Conservation (phyloP, 1,140 invertebrate genomes). For the Nylanderia fulva region DNA sequence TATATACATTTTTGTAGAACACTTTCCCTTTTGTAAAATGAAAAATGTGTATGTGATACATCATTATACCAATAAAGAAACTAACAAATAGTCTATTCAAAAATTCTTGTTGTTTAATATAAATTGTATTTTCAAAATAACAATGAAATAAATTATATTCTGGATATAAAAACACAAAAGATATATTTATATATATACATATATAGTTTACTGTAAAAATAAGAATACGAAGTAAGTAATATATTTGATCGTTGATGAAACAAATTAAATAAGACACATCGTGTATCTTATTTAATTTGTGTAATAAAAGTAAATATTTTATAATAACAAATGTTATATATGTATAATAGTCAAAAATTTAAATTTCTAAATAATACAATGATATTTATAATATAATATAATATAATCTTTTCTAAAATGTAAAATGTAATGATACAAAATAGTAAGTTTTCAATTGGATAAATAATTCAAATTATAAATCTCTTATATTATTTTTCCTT, state of each 20-base stretch:
- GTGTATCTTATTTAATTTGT: too few relatives aligned
- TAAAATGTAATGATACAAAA: slow-evolving; percentile 63
- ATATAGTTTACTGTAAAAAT: slow-evolving; percentile 71
- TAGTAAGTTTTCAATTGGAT: slow-evolving; percentile 29
- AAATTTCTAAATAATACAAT: slow-evolving; percentile 37
- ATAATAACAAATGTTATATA: slow-evolving; percentile 23
- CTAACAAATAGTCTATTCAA: slow-evolving; percentile 37
- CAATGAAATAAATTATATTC: slow-evolving; percentile 53
- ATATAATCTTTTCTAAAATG: background rate
- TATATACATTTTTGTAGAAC: background rate
- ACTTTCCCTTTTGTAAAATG: slow-evolving; percentile 34
- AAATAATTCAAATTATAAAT: slow-evolving; percentile 31
- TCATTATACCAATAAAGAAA: slow-evolving; percentile 17
- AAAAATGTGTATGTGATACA: slow-evolving; percentile 30
- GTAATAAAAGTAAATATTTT: slow-evolving; percentile 52
- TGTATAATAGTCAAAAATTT: background rate
- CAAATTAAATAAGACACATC: slow-evolving; percentile 35
- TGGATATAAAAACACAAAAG: slow-evolving; percentile 66
- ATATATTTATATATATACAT: slow-evolving; percentile 68
- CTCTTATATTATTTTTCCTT: background rate
- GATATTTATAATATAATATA: slow-evolving; percentile 44
- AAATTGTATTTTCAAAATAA: slow-evolving; percentile 43
- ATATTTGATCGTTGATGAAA: background rate
- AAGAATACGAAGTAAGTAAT: slow-evolving; percentile 30
- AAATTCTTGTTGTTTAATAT: slow-evolving; percentile 9